Conservation (phyloP, 2,797 vertebrate genomes). For the Acanthis flammea region DNA sequence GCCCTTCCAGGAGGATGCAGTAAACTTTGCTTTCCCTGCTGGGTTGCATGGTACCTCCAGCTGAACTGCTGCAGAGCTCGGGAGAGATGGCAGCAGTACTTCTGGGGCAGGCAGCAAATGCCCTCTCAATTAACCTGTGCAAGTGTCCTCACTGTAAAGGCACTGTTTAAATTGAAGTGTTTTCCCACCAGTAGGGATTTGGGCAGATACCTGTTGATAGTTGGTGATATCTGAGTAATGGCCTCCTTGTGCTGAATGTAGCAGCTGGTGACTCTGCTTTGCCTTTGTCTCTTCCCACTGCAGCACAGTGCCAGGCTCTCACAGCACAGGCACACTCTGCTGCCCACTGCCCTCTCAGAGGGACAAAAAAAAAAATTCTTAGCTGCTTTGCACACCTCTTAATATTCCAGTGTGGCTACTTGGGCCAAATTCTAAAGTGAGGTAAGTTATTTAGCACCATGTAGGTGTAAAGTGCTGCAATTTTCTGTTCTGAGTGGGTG, state of each 20-base stretch:
- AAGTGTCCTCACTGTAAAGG: background rate
- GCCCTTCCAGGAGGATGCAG: background rate
- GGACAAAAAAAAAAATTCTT: background rate
- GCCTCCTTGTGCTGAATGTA: background rate
- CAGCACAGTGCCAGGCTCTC: background rate
- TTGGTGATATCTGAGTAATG: background rate
- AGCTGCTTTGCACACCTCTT: background rate
- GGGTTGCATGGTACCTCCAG: background rate
- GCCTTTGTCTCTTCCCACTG: background rate
- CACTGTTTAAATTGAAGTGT: background rate
- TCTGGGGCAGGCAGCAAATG: background rate
- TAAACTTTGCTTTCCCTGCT: background rate
- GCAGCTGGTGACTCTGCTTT: background rate
- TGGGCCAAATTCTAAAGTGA: background rate
- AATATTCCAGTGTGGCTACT: background rate
- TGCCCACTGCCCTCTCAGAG: background rate
- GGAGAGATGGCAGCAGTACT: background rate
- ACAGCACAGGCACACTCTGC: background rate
- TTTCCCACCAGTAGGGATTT: background rate
- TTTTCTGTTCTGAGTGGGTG: constrained; percentile 20
- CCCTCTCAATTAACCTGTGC: background rate
- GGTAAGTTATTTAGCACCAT: background rate
- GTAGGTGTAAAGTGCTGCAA: constrained; percentile 9
- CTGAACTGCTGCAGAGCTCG: background rate
- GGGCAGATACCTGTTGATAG: background rate